Evolutionary conservation across 2,113 vertebrate species (phyloP).

Genomic region (Nettapus auritus): DNA sequence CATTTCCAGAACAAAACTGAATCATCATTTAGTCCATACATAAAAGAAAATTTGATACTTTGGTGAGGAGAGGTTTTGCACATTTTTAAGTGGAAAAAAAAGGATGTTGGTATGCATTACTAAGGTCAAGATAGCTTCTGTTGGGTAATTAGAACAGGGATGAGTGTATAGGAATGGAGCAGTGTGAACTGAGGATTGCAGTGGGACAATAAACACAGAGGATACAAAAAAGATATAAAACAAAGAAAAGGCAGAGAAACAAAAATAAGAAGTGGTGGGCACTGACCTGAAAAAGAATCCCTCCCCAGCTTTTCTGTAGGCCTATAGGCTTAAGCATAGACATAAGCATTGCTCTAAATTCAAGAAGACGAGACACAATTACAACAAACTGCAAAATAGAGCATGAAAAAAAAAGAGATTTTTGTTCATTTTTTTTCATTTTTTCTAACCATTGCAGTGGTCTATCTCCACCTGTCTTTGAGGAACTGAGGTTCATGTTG

Average conservation of each 20-base stretch:
- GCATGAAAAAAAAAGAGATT: not conserved
- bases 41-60: not conserved
- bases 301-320: too few species aligned
- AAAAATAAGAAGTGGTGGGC: not conserved
- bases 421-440: fast-evolving
- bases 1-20: not conserved
- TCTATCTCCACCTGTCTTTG: not conserved
- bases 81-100: not conserved
- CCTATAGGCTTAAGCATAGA: not conserved
- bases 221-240: not conserved
- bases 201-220: not conserved
- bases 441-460: not conserved
- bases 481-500: not conserved
- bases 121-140: not conserved
- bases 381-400: not conserved
- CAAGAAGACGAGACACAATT: not conserved
- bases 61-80: not conserved
- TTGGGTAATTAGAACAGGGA: not conserved
- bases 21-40: not conserved
- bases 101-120: not conserved
- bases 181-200: not conserved
- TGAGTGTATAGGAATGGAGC: fast-evolving
- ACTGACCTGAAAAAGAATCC: too few species aligned
- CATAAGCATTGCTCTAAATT: fast-evolving
- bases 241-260: not conserved